Base-by-base conservation (phyloP, 2,797 vertebrate genomes). In the Pteropus rufus region DNA sequence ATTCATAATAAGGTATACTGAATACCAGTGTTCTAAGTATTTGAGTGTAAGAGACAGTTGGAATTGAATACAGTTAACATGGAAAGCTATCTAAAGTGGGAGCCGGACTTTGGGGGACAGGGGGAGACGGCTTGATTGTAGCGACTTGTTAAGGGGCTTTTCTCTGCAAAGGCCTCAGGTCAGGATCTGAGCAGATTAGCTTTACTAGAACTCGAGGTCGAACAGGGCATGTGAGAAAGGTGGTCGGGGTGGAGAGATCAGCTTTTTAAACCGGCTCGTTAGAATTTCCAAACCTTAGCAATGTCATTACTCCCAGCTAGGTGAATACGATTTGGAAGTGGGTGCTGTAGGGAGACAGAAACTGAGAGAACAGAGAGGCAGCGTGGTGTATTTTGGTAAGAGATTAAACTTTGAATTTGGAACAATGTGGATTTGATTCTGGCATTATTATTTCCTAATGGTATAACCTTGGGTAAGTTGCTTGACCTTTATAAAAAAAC, bases 151-250 rank as follows among this genome's bases (percentile, higher is more conserved):
- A 65, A 87, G 18, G 36, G 36, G 9, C 19, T 87, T 23, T n/a
- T 82, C 36, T 69, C 39, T 92, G 21, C 70, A 58, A 86, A 86
- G 67, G 4, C 23, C 70, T 86, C 88, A 87, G 87, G 21, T 88
- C 31, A 92, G 73, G 41, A 18, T 69, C 4, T 83, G n/a, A 94
- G 52, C 44, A 80, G 41, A 73, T 21, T 60, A 72, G 24, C 24
- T 92, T 97, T 93, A 86, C 44, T 86, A 83, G 58, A 90, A 83
- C 7, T 85, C 91, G 64, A 94, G 29, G 31, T 93, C 44, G 73
- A 49, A 93, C 14, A 88, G 44, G 34, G 34, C 87, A 73, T 79
- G 11, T 89, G n/a, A 82, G 46, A 77, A 80, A 88, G 15, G 15
- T 84, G 58, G 34, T 36, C 85, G 41, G 49, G 29, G n/a, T 72